These are phyloP conservation scores for Athene noctua DNA, from an alignment of 2,113 vertebrate genomes.

Conservation along the genomic window DNA sequence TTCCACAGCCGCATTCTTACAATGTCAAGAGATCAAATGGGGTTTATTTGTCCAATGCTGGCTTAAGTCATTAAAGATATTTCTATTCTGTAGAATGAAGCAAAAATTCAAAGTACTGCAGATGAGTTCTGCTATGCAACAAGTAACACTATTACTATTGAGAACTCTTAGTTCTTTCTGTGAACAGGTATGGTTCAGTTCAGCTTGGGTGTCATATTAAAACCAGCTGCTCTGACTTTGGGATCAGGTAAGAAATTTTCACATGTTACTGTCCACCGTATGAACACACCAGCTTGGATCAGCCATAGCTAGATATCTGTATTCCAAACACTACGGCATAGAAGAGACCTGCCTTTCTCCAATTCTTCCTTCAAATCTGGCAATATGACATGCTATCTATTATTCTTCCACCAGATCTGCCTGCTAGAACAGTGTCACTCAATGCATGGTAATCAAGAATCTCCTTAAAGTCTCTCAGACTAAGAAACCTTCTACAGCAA, in stretches of 20 bases:
- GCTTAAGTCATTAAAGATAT: background rate
- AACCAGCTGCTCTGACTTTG: background rate
- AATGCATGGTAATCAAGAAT: background rate
- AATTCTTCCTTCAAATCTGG: background rate
- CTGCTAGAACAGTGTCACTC: background rate
- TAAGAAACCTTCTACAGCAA: background rate
- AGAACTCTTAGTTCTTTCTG: background rate
- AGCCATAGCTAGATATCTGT: background rate
- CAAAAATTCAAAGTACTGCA: background rate
- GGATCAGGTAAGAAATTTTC: background rate
- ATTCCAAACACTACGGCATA: background rate
- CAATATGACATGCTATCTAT: background rate
- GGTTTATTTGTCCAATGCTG: background rate
- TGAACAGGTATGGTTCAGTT: background rate
- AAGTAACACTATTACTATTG: background rate
- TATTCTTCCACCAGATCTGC: background rate
- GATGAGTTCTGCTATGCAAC: background rate
- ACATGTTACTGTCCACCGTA: fast-evolving
- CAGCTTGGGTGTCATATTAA: background rate
- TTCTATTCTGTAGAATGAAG: background rate
- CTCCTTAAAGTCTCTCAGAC: background rate
- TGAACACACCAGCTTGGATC: background rate
- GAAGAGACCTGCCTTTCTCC: background rate
- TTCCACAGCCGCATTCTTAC: background rate
- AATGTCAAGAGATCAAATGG: background rate